phyloP scores from a whole-genome alignment of 2,797 vertebrate genomes.

The Florisuga fusca region DNA sequence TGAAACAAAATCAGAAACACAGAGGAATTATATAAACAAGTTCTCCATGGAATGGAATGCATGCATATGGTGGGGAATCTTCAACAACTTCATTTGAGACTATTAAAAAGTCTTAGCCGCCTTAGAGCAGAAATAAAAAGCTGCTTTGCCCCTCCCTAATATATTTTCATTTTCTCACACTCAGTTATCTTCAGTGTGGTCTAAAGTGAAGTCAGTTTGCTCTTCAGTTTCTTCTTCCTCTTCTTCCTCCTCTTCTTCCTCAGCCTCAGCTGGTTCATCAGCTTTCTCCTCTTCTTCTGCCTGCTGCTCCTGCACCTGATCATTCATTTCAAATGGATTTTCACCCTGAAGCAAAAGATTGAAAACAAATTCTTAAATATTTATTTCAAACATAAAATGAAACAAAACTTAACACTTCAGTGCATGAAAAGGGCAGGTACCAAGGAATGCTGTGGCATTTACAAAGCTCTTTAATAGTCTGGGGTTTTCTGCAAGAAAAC shows the following conservation, averaged over 20 bases:
- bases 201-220: slow-evolving; percentile 71
- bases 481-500: neutral
- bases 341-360: slow-evolving; percentile 79
- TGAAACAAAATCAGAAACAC: slow-evolving; percentile 77
- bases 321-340: slow-evolving; percentile 85
- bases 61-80: slow-evolving; percentile 73
- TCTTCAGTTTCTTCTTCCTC: slow-evolving; percentile 72
- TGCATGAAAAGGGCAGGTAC: neutral
- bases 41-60: slow-evolving; percentile 76
- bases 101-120: slow-evolving; percentile 69
- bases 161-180: neutral
- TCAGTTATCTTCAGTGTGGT: slow-evolving; percentile 77
- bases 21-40: slow-evolving; percentile 79
- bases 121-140: slow-evolving; percentile 69
- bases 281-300: slow-evolving; percentile 76
- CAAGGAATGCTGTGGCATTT: neutral
- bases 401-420: neutral
- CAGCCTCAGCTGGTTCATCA: slow-evolving; percentile 74
- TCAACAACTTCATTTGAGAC: slow-evolving; percentile 51
- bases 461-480: neutral
- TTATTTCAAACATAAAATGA: neutral
- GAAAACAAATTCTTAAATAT: neutral
- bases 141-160: neutral
- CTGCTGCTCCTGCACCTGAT: slow-evolving; percentile 78
- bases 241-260: slow-evolving; percentile 57